phyloP scores from a whole-genome alignment of 1,140 invertebrate genomes.

The Eulimnadia texana region DNA sequence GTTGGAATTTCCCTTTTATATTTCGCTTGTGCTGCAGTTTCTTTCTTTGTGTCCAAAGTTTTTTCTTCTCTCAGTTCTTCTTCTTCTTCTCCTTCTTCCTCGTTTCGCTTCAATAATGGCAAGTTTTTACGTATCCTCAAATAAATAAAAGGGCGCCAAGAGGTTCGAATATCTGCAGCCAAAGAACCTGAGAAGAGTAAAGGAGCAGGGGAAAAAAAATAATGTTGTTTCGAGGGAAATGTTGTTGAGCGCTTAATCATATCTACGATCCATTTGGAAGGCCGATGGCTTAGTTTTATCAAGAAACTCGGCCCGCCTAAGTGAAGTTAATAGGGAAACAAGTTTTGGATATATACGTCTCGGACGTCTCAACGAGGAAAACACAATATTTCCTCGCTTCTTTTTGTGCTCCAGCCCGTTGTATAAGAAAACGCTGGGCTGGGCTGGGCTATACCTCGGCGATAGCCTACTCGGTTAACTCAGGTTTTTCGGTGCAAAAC shows the following conservation, averaged over 20 bases:
- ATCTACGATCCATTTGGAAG: background rate
- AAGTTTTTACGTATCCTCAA: background rate
- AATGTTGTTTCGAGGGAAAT: background rate
- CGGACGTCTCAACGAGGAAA: no score
- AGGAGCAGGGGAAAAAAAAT: no score
- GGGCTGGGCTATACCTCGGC: no score
- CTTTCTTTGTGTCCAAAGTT: background rate
- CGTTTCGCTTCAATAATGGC: background rate
- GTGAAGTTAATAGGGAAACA: no score
- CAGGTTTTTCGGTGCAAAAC: no score
- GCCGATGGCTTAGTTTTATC: background rate
- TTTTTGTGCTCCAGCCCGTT: no score
- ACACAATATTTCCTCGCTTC: no score
- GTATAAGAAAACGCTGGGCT: no score
- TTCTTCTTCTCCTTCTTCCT: background rate
- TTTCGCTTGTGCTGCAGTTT: background rate
- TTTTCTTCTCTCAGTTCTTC: background rate
- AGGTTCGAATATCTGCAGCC: background rate
- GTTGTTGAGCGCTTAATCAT: background rate
- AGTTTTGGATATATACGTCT: no score
- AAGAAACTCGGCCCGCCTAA: background rate
- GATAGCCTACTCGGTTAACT: no score
- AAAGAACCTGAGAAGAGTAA: no score
- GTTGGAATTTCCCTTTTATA: background rate
- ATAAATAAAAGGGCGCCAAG: background rate